Evolutionary conservation across 2,888 invertebrate species (phyloP).

Genomic region (Willowsia nigromaculata): DNA sequence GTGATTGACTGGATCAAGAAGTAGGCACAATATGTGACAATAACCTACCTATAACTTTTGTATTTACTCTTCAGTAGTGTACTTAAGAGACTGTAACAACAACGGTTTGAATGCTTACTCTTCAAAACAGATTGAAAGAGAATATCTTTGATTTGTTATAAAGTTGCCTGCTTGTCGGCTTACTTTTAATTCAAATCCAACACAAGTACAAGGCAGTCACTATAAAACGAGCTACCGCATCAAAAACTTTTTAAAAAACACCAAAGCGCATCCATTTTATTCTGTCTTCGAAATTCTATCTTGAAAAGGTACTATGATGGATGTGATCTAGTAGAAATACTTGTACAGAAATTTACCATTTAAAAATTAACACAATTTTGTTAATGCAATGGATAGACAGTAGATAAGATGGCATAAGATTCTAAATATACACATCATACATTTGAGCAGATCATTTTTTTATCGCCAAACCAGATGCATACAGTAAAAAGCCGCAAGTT

Average conservation of each 20-base stretch:
- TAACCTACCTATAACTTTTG: constrained; percentile 40
- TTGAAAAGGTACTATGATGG: constrained; percentile 25
- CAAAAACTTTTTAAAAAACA: not conserved
- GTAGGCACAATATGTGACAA: constrained; percentile 37
- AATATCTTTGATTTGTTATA: constrained; percentile 1
- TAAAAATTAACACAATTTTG: no score
- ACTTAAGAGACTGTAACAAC: not conserved
- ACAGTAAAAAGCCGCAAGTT: no score
- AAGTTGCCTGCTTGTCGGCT: constrained; percentile 16
- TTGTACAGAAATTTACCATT: no score
- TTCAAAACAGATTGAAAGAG: not conserved
- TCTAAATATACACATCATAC: no score
- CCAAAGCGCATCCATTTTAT: not conserved
- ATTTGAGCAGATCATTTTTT: no score
- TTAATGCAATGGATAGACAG: no score
- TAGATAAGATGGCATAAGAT: no score
- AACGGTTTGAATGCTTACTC: not conserved
- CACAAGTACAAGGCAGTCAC: no score
- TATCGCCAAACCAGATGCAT: no score
- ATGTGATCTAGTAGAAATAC: not conserved
- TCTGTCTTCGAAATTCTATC: not conserved
- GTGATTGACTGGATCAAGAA: constrained; percentile 60
- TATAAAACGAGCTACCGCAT: not conserved
- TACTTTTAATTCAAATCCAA: no score
- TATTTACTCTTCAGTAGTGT: not conserved